A percentile compares a stretch with the other conserved stretches of the same genome.
phyloP scores from a whole-genome alignment of 2,888 invertebrate genomes.

The Leptopilina myrica region DNA sequence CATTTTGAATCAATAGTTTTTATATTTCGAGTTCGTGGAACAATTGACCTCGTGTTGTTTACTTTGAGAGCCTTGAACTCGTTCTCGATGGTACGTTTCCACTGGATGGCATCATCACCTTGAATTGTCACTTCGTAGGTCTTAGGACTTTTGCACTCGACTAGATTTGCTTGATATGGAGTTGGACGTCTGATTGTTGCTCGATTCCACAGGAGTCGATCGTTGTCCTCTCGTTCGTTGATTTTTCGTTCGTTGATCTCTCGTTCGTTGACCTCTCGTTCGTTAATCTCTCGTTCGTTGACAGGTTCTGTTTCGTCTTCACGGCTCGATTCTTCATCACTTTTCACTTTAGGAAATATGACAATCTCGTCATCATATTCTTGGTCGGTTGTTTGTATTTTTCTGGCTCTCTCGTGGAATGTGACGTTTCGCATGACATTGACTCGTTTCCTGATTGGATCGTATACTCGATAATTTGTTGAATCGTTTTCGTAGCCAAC shows the following conservation, averaged over 20 bases:
- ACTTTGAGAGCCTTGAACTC: constrained; percentile 44
- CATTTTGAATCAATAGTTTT: constrained; percentile 47
- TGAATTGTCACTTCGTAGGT: constrained; percentile 44
- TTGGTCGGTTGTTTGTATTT: not conserved
- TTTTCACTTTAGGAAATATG: not conserved
- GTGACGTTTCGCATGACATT: constrained; percentile 41
- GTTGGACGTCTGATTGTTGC: not conserved
- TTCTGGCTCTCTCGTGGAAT: constrained; percentile 44
- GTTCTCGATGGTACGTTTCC: constrained; percentile 43
- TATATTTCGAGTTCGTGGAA: not conserved
- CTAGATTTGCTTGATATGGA: constrained; percentile 40
- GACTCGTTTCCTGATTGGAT: constrained; percentile 41
- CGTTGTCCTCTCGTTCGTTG: not conserved
- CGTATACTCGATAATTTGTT: constrained; percentile 43
- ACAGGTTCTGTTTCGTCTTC: not conserved
- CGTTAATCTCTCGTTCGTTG: not conserved
- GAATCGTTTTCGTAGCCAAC: constrained; percentile 53
- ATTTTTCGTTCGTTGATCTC: too few relatives aligned
- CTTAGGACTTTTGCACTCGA: constrained; percentile 12
- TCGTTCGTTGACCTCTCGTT: too few relatives aligned
- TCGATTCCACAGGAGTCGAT: not conserved
- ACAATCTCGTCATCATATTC: not conserved
- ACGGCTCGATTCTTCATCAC: not conserved
- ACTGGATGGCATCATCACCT: constrained; percentile 8
- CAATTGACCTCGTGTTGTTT: constrained; percentile 42